A percentile compares a stretch with the other conserved stretches of the same genome.
Evolutionary conservation across 2,797 vertebrate genomes (phyloP).

Genomic region (Paramormyrops hopkinsi): DNA sequence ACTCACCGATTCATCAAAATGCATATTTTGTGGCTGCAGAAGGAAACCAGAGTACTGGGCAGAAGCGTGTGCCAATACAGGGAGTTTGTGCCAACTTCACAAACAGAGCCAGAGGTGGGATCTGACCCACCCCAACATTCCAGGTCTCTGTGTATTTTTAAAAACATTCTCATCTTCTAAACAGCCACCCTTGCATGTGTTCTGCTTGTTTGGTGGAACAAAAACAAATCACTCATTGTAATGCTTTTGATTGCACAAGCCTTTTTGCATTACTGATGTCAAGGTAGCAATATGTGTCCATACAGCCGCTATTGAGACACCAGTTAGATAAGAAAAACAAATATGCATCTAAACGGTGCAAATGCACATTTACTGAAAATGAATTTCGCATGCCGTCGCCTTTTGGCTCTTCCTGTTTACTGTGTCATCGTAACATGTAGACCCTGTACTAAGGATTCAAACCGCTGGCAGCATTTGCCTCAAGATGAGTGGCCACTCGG

Average conservation of each 20-base stretch:
- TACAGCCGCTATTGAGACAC: background rate
- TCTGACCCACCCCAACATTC: background rate
- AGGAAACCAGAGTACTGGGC: background rate
- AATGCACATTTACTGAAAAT: background rate
- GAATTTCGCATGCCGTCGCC: background rate
- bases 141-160: background rate
- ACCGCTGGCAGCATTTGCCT: background rate
- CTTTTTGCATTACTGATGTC: background rate
- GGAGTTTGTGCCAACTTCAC: background rate
- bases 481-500: background rate
- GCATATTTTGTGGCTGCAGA: background rate
- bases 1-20: background rate
- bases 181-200: background rate
- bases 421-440: background rate
- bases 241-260: background rate
- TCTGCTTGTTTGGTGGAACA: background rate
- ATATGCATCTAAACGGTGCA: background rate
- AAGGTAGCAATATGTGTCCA: background rate
- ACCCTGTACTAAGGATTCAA: background rate
- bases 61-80: background rate
- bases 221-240: background rate
- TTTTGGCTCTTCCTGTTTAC: background rate
- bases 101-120: background rate
- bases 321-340: background rate
- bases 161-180: background rate